Base-by-base conservation (phyloP, 2,888 invertebrate species). In the Chymomyza caudatula region DNA sequence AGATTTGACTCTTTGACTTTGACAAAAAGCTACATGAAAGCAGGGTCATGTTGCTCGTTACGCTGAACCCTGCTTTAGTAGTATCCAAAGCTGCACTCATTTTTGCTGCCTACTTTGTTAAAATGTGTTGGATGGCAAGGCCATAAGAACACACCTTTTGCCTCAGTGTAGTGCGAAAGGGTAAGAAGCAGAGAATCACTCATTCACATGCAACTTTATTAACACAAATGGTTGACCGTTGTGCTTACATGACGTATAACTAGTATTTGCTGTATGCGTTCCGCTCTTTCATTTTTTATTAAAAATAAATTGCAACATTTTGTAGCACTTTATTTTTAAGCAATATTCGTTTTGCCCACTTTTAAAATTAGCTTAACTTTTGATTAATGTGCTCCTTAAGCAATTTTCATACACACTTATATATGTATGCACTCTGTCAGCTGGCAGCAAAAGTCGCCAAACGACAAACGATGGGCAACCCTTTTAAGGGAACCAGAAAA, bases 301-400 rank as follows among this genome's bases (percentile, higher is more conserved):
- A 51, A 51, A 51, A 52, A 43, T 13, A 20, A 56, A 43, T 23
- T 23, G 23, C 22, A 20, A 52, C 52, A 37, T 43, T 42, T 20
- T 42, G 29, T 13, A 37, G 20, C 43, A 43, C 13, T 42, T 42
- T 42, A 17, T 17, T 20, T 15, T 47, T 23, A 22, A 58, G 22
- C n/a, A 19, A 59, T 23, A 47, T 51, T 60, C 25, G 6, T 15
- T 37, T 37, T 37, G 29, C 29, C 8, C 1, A 37, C 23, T 56
- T 42, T 64, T 13, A 54, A 83, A 83, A 83, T 85, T 83, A 85
- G 86, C 84, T 69, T 55, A 63, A 61, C 65, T 53, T 81, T 83
- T 81, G 80, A 81, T 85, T 83, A 80, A 81, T 81, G 86, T 69
- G 20, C 49, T 69, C 66, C 63, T 59, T 60, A 63, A 71, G 67